A percentile compares a stretch with the other conserved stretches of the same genome.
phyloP scores from a whole-genome alignment of 2,113 vertebrate genomes.

The Ceyx melanurus region DNA sequence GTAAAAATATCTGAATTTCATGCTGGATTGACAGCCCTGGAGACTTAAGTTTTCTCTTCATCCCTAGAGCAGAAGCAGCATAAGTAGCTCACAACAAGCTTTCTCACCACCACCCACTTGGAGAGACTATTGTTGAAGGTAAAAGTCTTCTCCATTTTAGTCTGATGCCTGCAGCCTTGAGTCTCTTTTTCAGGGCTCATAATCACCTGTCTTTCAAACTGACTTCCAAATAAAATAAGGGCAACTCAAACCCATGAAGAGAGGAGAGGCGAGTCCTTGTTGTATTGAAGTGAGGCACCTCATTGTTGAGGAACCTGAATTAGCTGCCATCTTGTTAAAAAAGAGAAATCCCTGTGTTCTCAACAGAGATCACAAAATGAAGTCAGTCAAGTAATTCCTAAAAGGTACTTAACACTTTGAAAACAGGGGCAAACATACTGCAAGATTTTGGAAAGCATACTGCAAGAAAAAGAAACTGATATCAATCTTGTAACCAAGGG shows the following conservation, averaged over 20 bases:
- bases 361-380: background rate
- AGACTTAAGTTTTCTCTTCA: slow-evolving; percentile 2
- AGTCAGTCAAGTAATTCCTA: background rate
- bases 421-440: background rate
- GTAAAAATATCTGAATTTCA: slow-evolving; percentile 48
- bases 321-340: background rate
- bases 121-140: slow-evolving; percentile 16
- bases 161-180: background rate
- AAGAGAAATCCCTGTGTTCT: background rate
- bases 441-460: background rate
- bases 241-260: background rate
- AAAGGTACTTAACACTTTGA: background rate
- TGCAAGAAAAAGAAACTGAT: background rate
- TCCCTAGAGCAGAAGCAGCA: background rate
- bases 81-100: background rate
- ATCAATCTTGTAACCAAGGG: background rate
- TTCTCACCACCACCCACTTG: slow-evolving; percentile 7
- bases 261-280: background rate
- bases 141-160: slow-evolving; percentile 14
- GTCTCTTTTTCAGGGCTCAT: background rate
- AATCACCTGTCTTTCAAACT: background rate
- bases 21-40: background rate
- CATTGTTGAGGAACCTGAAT: background rate
- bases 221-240: background rate
- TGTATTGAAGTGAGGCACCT: background rate